phyloP scores from a whole-genome alignment of 2,888 invertebrate genomes.

The Amphipoea oculea region DNA sequence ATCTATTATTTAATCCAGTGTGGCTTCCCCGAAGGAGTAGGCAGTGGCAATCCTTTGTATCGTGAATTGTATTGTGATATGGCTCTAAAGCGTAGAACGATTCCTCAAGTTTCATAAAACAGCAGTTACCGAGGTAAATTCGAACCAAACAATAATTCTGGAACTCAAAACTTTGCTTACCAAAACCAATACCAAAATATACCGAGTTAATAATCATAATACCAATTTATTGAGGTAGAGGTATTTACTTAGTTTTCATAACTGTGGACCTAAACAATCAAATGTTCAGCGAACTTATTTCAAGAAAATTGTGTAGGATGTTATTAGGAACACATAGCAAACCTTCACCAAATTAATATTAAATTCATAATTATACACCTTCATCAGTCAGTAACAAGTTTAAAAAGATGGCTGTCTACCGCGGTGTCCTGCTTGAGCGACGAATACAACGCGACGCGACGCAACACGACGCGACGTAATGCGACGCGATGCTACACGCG shows the following conservation, averaged over 20 bases:
- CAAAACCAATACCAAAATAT: neutral
- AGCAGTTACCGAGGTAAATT: neutral
- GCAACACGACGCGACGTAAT: no score
- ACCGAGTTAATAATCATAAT: neutral
- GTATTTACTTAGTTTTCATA: constrained; percentile 17
- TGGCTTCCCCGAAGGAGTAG: neutral
- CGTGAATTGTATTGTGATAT: neutral
- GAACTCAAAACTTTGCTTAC: neutral
- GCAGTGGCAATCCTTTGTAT: neutral
- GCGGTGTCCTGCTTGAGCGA: no score
- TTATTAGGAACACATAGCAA: neutral
- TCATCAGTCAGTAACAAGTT: neutral
- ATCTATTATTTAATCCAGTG: neutral
- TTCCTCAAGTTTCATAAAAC: constrained; percentile 8
- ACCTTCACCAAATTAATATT: constrained; percentile 2
- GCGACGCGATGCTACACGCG: no score
- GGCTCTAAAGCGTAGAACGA: neutral
- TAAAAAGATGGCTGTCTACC: neutral
- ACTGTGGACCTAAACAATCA: neutral
- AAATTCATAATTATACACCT: neutral
- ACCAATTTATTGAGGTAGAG: neutral
- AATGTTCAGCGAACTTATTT: neutral
- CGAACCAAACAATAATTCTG: neutral
- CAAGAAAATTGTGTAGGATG: constrained; percentile 5
- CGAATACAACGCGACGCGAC: no score